Conservation (phyloP, 1,140 invertebrate genomes). For the Hylyphantes graminicola region DNA sequence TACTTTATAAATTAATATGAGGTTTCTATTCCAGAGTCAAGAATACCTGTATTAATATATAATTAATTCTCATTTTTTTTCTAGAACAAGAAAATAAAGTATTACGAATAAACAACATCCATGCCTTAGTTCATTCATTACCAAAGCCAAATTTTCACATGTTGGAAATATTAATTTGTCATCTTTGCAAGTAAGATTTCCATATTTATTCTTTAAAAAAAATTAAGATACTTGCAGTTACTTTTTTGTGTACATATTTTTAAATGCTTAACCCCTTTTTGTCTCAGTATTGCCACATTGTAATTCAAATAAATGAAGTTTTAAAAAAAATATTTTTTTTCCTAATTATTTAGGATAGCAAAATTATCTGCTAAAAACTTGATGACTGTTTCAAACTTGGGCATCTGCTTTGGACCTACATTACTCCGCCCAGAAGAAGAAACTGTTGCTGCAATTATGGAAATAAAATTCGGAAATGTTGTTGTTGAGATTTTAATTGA, state of each 20-base stretch:
- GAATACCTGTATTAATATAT: too few relatives aligned
- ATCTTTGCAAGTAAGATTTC: conserved; percentile 82
- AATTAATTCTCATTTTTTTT: conserved; percentile 3
- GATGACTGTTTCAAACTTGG: conserved; percentile 95
- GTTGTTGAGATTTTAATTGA: conserved; percentile 96
- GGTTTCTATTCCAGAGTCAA: too few relatives aligned
- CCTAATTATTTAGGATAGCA: conserved; percentile 78
- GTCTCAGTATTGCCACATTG: not conserved
- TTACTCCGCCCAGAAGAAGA: conserved; percentile 93
- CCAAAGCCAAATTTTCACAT: conserved; percentile 88
- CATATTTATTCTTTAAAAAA: conserved; percentile 1
- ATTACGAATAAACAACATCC: conserved; percentile 85
- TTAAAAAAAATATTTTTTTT: not conserved
- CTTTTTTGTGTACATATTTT: not conserved
- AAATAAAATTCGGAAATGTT: conserved; percentile 98
- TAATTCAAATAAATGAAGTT: not conserved
- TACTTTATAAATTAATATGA: too few relatives aligned
- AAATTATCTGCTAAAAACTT: conserved; percentile 88
- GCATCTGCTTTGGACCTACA: conserved; percentile 99
- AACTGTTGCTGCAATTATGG: conserved; percentile 96
- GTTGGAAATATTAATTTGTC: conserved; percentile 85
- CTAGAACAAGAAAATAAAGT: conserved; percentile 84
- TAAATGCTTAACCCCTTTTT: not conserved
- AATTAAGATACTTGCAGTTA: not conserved
- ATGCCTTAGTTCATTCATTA: conserved; percentile 85